Evolutionary conservation across 2,113 vertebrate species (phyloP).

Genomic region (Azemiops feae): DNA sequence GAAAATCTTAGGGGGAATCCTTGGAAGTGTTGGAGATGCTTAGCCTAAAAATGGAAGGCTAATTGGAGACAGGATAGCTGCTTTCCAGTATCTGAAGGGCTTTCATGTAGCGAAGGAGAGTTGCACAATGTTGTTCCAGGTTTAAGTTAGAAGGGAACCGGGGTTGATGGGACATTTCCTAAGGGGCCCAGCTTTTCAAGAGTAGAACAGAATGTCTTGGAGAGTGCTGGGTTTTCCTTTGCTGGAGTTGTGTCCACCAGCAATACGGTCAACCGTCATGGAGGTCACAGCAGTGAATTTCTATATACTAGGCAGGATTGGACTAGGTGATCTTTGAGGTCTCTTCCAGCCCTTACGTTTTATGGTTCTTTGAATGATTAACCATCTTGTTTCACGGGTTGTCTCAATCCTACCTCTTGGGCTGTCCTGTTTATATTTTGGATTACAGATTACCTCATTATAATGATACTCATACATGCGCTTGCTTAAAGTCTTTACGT

Average conservation of each 20-base stretch:
- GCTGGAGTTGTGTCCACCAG: neutral
- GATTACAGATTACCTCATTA: neutral
- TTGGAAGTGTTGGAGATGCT: too few relatives aligned
- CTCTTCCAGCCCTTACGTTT: neutral
- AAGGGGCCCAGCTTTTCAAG: neutral
- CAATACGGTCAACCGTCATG: neutral
- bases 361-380: neutral
- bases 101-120: too few relatives aligned
- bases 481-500: neutral
- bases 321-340: neutral
- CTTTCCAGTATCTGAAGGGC: too few relatives aligned
- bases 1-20: too few relatives aligned
- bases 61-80: too few relatives aligned
- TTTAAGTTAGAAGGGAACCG: too few relatives aligned
- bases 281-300: neutral
- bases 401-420: neutral
- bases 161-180: too few relatives aligned
- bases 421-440: neutral
- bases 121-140: too few relatives aligned
- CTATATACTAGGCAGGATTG: neutral
- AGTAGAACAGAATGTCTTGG: neutral
- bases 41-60: too few relatives aligned
- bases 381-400: neutral
- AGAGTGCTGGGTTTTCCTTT: neutral
- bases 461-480: neutral